These are phyloP conservation scores for Aselliscus stoliczkanus DNA, from an alignment of 2,797 vertebrate species.

Conservation along the genomic window DNA sequence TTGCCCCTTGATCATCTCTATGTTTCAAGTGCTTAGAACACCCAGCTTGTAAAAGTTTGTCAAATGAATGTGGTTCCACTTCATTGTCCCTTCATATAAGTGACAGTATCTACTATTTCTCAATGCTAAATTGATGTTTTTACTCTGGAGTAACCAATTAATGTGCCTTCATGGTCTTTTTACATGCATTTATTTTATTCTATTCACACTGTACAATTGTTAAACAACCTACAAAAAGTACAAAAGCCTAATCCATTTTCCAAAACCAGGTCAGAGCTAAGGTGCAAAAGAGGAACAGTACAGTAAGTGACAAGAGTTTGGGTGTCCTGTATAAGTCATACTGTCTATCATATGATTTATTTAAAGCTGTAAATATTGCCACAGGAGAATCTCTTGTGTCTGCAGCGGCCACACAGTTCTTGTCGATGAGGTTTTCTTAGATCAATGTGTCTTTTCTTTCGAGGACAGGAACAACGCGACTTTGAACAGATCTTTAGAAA, in stretches of 20 bases:
- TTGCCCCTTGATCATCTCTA: background rate
- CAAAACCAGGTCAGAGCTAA: constrained; percentile 75
- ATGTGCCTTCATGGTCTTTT: constrained; percentile 3
- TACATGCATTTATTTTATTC: constrained; percentile 69
- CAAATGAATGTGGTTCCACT: background rate
- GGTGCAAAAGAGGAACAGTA: constrained; percentile 42
- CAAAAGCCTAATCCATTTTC: constrained; percentile 75
- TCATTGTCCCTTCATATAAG: background rate
- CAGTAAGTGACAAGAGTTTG: background rate
- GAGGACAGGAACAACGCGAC: constrained; percentile 90
- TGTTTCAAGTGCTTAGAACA: background rate
- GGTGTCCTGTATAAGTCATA: background rate
- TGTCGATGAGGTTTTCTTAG: constrained; percentile 92
- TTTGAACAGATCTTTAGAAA: constrained; percentile 87
- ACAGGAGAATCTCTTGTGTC: constrained; percentile 91
- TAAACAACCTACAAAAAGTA: constrained; percentile 65
- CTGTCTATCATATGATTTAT: constrained; percentile 86
- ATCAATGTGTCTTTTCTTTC: constrained; percentile 93
- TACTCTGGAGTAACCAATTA: background rate
- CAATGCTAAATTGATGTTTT: background rate
- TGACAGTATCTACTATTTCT: background rate
- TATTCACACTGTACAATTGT: constrained; percentile 62
- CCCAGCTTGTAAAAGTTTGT: background rate
- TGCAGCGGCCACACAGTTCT: constrained; percentile 94
- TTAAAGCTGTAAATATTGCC: constrained; percentile 94